phyloP scores from a whole-genome alignment of 2,888 invertebrate species.

The Lobophora halterata region DNA sequence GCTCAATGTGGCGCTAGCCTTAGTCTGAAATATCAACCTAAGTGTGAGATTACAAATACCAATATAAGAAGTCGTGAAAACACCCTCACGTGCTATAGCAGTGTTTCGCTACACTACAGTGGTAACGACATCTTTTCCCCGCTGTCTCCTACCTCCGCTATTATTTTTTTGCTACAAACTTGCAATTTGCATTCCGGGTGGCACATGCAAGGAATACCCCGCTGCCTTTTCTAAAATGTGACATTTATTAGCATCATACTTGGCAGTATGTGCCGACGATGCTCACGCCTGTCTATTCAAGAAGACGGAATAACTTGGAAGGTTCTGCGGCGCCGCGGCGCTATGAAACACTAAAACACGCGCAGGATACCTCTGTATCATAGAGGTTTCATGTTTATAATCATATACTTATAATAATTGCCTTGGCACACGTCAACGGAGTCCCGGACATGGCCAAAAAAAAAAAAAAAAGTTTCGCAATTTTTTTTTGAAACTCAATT shows the following conservation, averaged over 20 bases:
- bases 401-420: no score
- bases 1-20: no score
- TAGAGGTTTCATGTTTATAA: no score
- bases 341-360: no score
- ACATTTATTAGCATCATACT: constrained; percentile 40
- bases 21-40: no score
- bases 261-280: constrained; percentile 21
- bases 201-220: constrained; percentile 27
- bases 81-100: neutral
- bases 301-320: constrained; percentile 3
- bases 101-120: constrained; percentile 14
- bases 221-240: constrained; percentile 32
- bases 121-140: constrained; percentile 25
- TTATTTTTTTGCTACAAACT: constrained; percentile 32
- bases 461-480: no score
- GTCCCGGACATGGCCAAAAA: no score
- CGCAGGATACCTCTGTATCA: no score
- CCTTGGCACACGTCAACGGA: no score
- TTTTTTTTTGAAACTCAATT: no score
- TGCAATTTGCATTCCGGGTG: constrained; percentile 31
- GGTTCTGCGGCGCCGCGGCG: no score
- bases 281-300: constrained; percentile 34
- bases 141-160: constrained; percentile 22
- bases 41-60: neutral
- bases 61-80: constrained; percentile 1